Base-by-base conservation (phyloP, 2,888 invertebrate genomes). In the Ormia ochracea region DNA sequence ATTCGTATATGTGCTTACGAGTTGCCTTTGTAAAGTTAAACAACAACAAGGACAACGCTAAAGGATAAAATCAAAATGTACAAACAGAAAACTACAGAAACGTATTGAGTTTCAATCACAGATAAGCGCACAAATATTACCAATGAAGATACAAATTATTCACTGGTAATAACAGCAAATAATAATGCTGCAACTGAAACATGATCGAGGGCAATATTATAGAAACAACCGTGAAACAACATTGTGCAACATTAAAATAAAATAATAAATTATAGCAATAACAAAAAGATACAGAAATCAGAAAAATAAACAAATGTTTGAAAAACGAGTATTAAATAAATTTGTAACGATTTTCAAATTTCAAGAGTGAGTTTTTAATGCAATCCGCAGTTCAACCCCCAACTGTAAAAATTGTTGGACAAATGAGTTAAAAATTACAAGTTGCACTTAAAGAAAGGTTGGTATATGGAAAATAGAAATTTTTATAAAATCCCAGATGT, bases 111-210 rank as follows among this genome's bases (percentile, higher is more conserved):
- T 89, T 88, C 89, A 87, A 89, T 89, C 89, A 75, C 66, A 84
- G 89, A 89, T 89, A 89, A 89, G 88, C 89, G 86, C 77, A 84
- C 88, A 88, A 88, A 89, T 88, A 89, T 83, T 84, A 85, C 83
- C 65, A 50, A 61, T 73, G 28, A 63, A 65, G 65, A 74, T 82
- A 65, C 59, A 76, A 69, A 70, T 73, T 61, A 43, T 58, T 56
- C 28, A 58, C 73, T 23, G 17, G 50, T 56, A 59, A 73, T 56
- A 66, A 66, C 36, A 74, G 74, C 74, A 75, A 75, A 74, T 70
- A 72, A 52, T n/a, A 36, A 17, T 54, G 10, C 33, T 43, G 50
- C 38, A 52, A 72, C 59, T 74, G 74, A 70, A 81, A 75, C 75
- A 66, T 33, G 78, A 61, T 74, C 61, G 38, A 68, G 74, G 68